phyloP scores from a whole-genome alignment of 2,797 vertebrate genomes.

The Gymnocypris eckloni region DNA sequence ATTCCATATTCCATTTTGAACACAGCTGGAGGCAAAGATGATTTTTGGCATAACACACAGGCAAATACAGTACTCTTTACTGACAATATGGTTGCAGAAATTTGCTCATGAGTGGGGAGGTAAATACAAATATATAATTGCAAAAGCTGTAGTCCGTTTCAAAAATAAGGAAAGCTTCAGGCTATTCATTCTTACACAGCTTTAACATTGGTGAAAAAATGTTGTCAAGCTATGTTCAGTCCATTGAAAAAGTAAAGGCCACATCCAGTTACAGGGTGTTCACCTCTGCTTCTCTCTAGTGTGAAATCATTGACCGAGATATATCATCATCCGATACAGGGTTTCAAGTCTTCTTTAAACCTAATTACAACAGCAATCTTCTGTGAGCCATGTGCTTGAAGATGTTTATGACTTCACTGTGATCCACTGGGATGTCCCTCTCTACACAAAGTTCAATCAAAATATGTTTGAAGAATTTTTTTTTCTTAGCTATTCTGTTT shows the following conservation, averaged over 20 bases:
- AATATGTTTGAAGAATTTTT: no score
- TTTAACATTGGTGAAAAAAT: neutral
- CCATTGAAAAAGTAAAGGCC: slow-evolving; percentile 10
- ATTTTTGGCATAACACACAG: neutral
- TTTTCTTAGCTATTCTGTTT: no score
- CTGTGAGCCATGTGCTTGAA: no score
- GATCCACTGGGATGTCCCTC: no score
- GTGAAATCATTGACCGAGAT: slow-evolving; percentile 40
- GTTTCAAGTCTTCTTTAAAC: no score
- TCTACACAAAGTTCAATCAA: no score
- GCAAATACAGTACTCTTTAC: neutral
- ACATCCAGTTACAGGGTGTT: slow-evolving; percentile 20
- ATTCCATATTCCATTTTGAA: neutral
- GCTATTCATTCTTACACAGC: neutral
- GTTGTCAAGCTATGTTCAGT: neutral
- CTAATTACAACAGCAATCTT: no score
- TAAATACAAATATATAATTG: slow-evolving; percentile 4
- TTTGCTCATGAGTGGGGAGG: neutral
- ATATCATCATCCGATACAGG: slow-evolving; percentile 6
- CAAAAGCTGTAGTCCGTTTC: neutral
- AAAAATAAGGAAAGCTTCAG: slow-evolving; percentile 2
- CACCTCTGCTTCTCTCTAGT: slow-evolving; percentile 42
- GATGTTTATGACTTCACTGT: no score
- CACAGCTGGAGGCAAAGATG: neutral
- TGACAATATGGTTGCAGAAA: slow-evolving; percentile 23